phyloP scores from a whole-genome alignment of 2,113 vertebrate genomes.

The Lagopus muta region DNA sequence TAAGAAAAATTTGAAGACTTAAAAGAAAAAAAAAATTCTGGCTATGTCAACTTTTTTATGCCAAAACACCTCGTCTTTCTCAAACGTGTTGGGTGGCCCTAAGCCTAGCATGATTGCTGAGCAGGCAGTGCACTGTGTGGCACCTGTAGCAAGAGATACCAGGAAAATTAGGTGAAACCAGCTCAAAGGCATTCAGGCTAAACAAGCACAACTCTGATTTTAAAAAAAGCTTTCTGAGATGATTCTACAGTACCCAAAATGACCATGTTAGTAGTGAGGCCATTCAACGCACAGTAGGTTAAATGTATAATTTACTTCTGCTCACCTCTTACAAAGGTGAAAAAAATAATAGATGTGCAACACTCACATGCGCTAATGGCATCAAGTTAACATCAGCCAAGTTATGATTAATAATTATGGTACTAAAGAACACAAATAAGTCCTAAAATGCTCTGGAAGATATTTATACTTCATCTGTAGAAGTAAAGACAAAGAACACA shows the following conservation, averaged over 20 bases:
- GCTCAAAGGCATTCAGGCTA: neutral
- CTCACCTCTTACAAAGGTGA: slow-evolving; percentile 27
- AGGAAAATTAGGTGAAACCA: neutral
- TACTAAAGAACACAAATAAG: slow-evolving; percentile 22
- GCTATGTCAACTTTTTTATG: neutral
- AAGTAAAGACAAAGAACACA: slow-evolving; percentile 27
- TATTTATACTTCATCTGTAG: slow-evolving; percentile 51
- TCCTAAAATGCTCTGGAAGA: slow-evolving; percentile 37
- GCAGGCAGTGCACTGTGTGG: neutral
- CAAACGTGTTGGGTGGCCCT: neutral
- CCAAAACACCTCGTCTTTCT: neutral
- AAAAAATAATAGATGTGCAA: slow-evolving; percentile 29
- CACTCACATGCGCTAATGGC: slow-evolving; percentile 23
- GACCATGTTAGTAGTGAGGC: slow-evolving; percentile 3
- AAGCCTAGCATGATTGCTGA: neutral
- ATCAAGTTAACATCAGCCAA: slow-evolving; percentile 36
- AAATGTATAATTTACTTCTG: slow-evolving; percentile 20
- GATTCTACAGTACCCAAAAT: neutral
- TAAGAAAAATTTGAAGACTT: neutral
- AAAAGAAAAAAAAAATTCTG: neutral
- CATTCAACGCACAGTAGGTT: neutral
- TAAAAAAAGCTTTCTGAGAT: neutral
- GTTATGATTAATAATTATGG: slow-evolving; percentile 32
- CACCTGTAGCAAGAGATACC: neutral
- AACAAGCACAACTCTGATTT: neutral